Evolutionary conservation across 2,888 invertebrate genomes (phyloP).

Genomic region (Muscina levida): DNA sequence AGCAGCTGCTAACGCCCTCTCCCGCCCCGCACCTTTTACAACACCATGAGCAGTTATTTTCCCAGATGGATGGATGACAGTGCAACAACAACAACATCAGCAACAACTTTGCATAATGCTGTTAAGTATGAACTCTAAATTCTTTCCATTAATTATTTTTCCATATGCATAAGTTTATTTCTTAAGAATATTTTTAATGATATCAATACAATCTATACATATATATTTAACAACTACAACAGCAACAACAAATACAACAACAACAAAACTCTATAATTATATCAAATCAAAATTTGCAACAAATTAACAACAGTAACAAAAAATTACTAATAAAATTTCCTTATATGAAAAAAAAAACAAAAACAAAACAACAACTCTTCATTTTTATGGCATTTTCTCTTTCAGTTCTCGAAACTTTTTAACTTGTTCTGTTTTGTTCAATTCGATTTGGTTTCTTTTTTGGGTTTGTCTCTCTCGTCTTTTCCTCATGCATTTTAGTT

Average conservation of each 20-base stretch:
- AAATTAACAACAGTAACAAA: conserved; percentile 59
- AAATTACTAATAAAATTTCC: conserved; percentile 50
- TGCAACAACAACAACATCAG: conserved; percentile 19
- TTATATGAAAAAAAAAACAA: conserved; percentile 26
- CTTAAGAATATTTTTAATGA: conserved; percentile 65
- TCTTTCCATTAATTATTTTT: conserved; percentile 26
- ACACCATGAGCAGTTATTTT: too few species aligned
- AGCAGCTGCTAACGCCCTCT: too few species aligned
- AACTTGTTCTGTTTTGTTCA: conserved; percentile 8
- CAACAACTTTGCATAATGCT: conserved; percentile 16
- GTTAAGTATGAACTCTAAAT: conserved; percentile 40
- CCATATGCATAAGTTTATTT: conserved; percentile 68
- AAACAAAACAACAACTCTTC: conserved; percentile 32
- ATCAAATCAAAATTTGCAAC: conserved; percentile 61
- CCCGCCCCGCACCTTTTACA: too few species aligned
- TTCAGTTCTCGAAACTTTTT: conserved; percentile 46
- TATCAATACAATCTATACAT: conserved; percentile 52
- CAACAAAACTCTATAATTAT: conserved; percentile 45
- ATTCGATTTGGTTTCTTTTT: conserved; percentile 2
- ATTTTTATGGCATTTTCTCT: conserved; percentile 50
- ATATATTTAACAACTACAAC: conserved; percentile 14
- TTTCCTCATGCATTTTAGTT: conserved; percentile 28
- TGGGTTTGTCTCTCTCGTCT: conserved; percentile 10
- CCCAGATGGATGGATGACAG: too few species aligned
- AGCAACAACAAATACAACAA: conserved; percentile 21